Conservation (phyloP, 92 coral and sea anemone species). For the Metridium senile region DNA sequence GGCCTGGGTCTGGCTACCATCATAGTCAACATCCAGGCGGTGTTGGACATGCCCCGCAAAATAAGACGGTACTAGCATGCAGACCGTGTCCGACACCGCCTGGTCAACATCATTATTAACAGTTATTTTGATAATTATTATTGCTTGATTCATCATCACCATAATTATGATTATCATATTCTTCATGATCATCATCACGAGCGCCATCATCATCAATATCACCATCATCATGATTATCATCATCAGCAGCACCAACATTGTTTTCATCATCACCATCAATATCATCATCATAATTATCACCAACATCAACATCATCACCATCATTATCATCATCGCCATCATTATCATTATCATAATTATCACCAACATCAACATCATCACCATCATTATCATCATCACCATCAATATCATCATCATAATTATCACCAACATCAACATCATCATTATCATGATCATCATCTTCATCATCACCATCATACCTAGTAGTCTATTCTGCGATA, state of each 20-base stretch:
- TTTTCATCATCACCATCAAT: not conserved
- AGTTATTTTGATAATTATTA: no score
- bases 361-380: not conserved
- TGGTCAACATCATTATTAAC: no score
- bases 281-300: not conserved
- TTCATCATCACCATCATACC: constrained; percentile 45
- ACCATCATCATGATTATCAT: not conserved
- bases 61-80: no score
- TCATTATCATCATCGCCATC: not conserved
- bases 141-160: no score
- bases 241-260: not conserved
- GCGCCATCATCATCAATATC: not conserved
- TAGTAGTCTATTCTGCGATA: constrained; percentile 70
- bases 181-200: not conserved
- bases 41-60: no score
- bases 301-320: not conserved
- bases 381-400: not conserved
- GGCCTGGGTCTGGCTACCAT: no score
- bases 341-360: not conserved
- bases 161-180: no score
- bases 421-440: not conserved
- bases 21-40: no score
- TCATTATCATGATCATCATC: not conserved
- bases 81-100: no score
- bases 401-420: not conserved